These are phyloP conservation scores for Coreoperca whiteheadi DNA, from an alignment of 2,113 vertebrate species.

Conservation along the genomic window DNA sequence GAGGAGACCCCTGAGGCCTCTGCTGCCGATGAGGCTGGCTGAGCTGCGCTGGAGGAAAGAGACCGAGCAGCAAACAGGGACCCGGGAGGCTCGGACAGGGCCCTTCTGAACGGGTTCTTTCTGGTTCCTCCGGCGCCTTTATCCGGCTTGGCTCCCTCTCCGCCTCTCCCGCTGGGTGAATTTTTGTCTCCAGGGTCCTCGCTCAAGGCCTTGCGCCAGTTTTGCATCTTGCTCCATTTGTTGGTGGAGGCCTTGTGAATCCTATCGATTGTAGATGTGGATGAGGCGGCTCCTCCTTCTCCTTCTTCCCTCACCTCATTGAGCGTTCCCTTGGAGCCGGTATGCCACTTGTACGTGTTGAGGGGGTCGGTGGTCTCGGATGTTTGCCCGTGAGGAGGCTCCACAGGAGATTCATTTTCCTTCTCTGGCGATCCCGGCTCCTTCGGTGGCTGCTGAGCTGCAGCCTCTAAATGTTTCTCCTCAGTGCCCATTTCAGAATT, in stretches of 20 bases:
- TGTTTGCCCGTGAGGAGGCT: conserved; percentile 43
- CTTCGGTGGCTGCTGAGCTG: conserved; percentile 52
- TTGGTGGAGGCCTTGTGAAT: conserved; percentile 76
- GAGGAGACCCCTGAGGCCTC: conserved; percentile 55
- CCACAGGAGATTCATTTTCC: conserved; percentile 59
- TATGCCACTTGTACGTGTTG: conserved; percentile 85
- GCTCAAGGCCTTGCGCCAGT: conserved; percentile 87
- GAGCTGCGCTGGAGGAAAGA: conserved; percentile 41
- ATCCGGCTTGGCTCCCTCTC: conserved; percentile 45
- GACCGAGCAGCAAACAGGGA: conserved; percentile 65
- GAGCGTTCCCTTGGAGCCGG: conserved; percentile 65
- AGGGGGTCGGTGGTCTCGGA: conserved; percentile 70
- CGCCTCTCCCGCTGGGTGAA: conserved; percentile 2
- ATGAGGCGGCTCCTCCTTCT: conserved; percentile 27
- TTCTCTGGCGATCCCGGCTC: conserved; percentile 59
- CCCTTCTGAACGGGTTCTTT: conserved; percentile 89
- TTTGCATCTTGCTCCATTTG: conserved; percentile 86
- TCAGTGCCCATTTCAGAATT: conserved; percentile 79
- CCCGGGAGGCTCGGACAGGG: conserved; percentile 86
- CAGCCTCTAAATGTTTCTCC: conserved; percentile 71
- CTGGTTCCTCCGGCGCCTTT: conserved; percentile 48
- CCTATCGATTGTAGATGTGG: conserved; percentile 60
- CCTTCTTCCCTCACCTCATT: conserved; percentile 59
- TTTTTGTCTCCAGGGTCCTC: conserved; percentile 77
- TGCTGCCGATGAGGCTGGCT: conserved; percentile 40